A percentile compares a stretch with the other conserved stretches of the same genome.
phyloP scores from a whole-genome alignment of 2,888 invertebrate species.

The Merodon equestris region DNA sequence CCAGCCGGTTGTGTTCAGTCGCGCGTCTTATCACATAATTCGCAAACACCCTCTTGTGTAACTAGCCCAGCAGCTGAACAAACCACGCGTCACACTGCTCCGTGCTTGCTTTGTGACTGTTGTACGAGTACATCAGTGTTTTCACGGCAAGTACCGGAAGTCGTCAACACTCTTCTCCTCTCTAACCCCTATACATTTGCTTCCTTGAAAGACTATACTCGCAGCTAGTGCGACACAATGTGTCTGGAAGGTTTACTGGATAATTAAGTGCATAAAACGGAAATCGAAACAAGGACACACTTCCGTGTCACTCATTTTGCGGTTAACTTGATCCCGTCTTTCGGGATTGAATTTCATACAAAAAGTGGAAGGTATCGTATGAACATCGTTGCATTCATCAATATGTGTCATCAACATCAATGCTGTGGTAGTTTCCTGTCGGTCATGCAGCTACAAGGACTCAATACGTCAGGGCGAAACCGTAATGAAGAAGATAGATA shows the following conservation, averaged over 20 bases:
- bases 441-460: background rate
- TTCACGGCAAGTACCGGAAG: too few species aligned
- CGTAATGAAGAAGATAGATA: conserved; percentile 6
- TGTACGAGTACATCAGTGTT: too few species aligned
- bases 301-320: conserved; percentile 52
- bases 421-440: conserved; percentile 15
- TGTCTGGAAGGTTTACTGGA: background rate
- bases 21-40: too few species aligned
- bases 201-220: background rate
- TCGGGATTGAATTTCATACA: conserved; percentile 47
- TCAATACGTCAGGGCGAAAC: background rate
- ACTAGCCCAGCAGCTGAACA: too few species aligned
- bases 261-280: conserved; percentile 44
- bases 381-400: conserved; percentile 2
- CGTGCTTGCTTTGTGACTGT: too few species aligned
- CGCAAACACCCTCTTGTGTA: too few species aligned
- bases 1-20: too few species aligned
- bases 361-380: background rate
- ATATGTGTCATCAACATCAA: conserved; percentile 50
- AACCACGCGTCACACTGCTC: too few species aligned
- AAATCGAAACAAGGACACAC: conserved; percentile 64
- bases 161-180: conserved; percentile 1
- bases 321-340: conserved; percentile 55
- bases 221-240: conserved; percentile 24
- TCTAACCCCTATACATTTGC: conserved; percentile 1